Evolutionary conservation across 2,888 invertebrate genomes (phyloP).

Genomic region (Napeogenes inachia): DNA sequence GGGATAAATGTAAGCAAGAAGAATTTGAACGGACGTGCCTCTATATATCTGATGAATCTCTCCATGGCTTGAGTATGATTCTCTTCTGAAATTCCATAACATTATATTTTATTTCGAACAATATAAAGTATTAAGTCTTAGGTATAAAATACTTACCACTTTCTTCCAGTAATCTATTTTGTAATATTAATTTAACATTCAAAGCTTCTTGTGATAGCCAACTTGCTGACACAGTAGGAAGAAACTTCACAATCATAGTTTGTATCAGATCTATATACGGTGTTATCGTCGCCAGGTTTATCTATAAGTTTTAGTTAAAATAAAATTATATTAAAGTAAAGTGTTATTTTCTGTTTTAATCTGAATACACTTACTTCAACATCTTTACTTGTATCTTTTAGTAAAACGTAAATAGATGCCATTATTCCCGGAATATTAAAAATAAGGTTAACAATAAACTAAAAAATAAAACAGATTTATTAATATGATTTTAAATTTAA

Average conservation of each 20-base stretch:
- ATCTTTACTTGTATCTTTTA: not conserved
- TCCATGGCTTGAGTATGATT: constrained; percentile 3
- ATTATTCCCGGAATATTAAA: constrained; percentile 3
- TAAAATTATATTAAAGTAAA: not conserved
- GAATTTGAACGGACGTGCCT: constrained; percentile 21
- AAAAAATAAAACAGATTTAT: not conserved
- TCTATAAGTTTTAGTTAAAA: not conserved
- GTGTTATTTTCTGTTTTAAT: not conserved
- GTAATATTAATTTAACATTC: constrained; percentile 15
- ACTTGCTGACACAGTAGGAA: constrained; percentile 11
- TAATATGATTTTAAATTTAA: no score
- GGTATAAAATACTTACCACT: constrained; percentile 3
- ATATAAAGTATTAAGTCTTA: no score
- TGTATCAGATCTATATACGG: constrained; percentile 6
- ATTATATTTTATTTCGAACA: no score
- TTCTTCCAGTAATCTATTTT: constrained; percentile 16
- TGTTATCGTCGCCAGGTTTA: not conserved
- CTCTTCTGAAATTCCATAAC: constrained; percentile 11
- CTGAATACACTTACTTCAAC: not conserved
- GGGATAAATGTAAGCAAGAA: constrained; percentile 20
- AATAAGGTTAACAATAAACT: not conserved
- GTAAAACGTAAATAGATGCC: not conserved
- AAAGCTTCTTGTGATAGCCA: constrained; percentile 9
- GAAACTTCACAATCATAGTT: constrained; percentile 8
- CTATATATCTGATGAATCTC: constrained; percentile 17